Base-by-base conservation (phyloP, 2,888 invertebrate species). In the Pollenia griseotomentosa region DNA sequence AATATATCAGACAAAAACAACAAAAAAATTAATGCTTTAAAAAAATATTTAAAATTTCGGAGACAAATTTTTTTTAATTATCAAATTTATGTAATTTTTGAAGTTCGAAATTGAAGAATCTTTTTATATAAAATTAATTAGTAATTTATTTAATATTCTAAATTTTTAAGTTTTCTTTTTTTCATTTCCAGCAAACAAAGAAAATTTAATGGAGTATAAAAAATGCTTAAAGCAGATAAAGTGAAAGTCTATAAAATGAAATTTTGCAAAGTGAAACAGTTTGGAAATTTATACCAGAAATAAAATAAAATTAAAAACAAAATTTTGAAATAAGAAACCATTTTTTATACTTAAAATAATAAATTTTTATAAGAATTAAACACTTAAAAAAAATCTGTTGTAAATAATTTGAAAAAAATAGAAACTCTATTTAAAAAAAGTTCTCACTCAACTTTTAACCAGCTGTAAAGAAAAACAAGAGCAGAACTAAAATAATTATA, bases 391-490 rank as follows among this genome's bases (percentile, higher is more conserved):
- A 70, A 59, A 53, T 46, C 42, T 23, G 4, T 10, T 81, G 59
- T 68, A 68, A 83, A 83, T 55, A 75, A 68, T 74, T 44, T 57
- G 66, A 71, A 33, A 53, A 4, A 59, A 2, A 10, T 57, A 51
- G 11, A 40, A 74, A 79, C 65, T 65, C 1, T 66, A 19, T 14
- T 70, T 57, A 73, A 44, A 83, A 61, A 73, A 70, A 5, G 33
- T 46, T 48, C 19, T 61, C 68, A 73, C 78, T 79, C 83, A 55
- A 81, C 77, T 71, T 84, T 61, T 77, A 65, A 83, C 78, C 83
- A 75, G 74, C 83, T 87, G 77, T 77, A 66, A 75, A 68, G 19
- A 40, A 12, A 46, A 75, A 53, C 70, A 61, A 42, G 79, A 57
- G 57, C 46, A 51, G 53, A 70, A 74, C 16, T 1, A 44, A 59